These are phyloP conservation scores for Diogma glabrata DNA, from an alignment of 2,888 invertebrate species.

Conservation along the genomic window DNA sequence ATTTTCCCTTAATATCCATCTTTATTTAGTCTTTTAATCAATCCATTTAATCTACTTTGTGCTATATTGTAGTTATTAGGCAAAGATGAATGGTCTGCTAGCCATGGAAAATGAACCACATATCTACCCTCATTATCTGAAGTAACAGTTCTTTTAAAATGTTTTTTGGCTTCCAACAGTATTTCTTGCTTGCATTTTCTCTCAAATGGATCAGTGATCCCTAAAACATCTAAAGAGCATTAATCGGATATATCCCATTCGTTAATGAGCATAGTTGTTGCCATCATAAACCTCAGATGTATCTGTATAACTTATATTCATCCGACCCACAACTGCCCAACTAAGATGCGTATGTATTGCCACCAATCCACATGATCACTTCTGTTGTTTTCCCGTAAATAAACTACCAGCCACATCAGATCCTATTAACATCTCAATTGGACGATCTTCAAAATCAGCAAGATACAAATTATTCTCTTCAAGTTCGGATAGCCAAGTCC, in stretches of 20 bases:
- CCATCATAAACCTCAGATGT: no score
- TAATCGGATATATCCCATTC: conserved; percentile 5
- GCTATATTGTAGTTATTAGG: conserved; percentile 10
- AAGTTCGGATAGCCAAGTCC: background rate
- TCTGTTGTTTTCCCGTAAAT: conserved; percentile 14
- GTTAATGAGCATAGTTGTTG: background rate
- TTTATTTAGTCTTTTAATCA: background rate
- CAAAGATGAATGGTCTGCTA: conserved; percentile 4
- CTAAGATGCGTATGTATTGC: conserved; percentile 18
- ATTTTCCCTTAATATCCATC: background rate
- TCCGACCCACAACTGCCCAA: conserved; percentile 18
- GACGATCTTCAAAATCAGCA: background rate
- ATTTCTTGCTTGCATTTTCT: conserved; percentile 3
- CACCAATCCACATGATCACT: conserved; percentile 14
- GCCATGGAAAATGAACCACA: conserved; percentile 13
- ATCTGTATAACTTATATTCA: background rate
- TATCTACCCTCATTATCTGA: conserved; percentile 12
- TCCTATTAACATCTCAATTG: conserved; percentile 4
- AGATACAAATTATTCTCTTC: background rate
- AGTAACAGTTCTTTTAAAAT: conserved; percentile 12
- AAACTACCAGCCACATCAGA: conserved; percentile 16
- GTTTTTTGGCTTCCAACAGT: conserved; percentile 11
- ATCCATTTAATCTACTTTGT: conserved; percentile 8
- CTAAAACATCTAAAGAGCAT: conserved; percentile 1
- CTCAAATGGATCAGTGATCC: background rate